phyloP scores from a whole-genome alignment of 2,113 vertebrate species.

The Rhodinocichla rosea region DNA sequence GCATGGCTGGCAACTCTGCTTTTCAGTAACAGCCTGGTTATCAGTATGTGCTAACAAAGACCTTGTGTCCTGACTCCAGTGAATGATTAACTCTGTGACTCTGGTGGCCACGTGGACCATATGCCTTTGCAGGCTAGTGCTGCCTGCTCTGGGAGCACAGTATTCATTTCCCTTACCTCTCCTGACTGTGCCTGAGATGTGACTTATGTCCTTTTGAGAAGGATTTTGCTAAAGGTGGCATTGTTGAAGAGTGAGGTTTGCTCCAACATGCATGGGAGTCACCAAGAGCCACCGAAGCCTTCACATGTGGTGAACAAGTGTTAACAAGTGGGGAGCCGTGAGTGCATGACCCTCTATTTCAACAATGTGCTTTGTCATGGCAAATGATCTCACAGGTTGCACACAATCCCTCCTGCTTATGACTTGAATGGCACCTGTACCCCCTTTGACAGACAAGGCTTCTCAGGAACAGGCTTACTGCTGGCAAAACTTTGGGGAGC shows the following conservation, averaged over 20 bases:
- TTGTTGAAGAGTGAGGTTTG: fast-evolving
- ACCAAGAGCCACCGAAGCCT: neutral
- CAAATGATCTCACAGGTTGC: neutral
- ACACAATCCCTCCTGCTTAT: neutral
- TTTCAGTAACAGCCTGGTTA: neutral
- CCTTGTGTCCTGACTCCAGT: neutral
- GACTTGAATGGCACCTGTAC: neutral
- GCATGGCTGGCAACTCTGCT: fast-evolving
- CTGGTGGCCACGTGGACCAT: fast-evolving
- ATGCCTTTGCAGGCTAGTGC: neutral
- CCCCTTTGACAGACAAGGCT: neutral
- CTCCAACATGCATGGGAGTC: fast-evolving
- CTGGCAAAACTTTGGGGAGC: neutral
- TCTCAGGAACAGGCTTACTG: neutral
- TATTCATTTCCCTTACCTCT: neutral
- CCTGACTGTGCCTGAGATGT: neutral
- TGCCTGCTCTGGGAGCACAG: neutral
- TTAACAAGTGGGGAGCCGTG: fast-evolving
- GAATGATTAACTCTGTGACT: neutral
- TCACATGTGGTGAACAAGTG: neutral
- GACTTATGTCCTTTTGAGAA: neutral
- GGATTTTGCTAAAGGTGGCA: neutral
- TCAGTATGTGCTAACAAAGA: neutral
- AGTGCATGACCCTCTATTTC: neutral
- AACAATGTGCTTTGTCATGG: neutral